Evolutionary conservation across 2,113 vertebrate species (phyloP), one percentile per base, ranked within the genome.

Genomic region (Brienomyrus longianalis): DNA sequence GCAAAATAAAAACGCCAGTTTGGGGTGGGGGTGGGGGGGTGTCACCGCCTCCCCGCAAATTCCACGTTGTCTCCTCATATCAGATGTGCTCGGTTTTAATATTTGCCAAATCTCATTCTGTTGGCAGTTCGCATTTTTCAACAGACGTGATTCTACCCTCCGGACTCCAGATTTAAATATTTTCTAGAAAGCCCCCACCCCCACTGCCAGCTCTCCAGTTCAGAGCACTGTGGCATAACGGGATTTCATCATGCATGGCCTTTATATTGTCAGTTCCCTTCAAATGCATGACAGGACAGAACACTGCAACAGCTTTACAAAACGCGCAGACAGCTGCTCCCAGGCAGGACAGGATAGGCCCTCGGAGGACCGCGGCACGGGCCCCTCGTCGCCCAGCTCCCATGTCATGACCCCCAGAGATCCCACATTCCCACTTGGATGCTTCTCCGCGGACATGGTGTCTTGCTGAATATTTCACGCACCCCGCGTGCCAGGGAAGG

Each of bases 381-480:
- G 1, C 62, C 2, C 62, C 62, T 31, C 9, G 1, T 11, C 11
- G 1, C 10, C 62, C n/a, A 27, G n/a, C n/a, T 70, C 62, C 62
- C 62, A 13, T 10, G 10, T 70, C 62, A 70, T 10, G 0, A 13
- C n/a, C n/a, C 62, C n/a, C 62, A 31, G 1, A 10, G 62, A 27
- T 31, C 62, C 62, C 6, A 35, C 56, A 35, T 54, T 27, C 10
- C 39, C 5, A 0, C 23, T 47, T 70, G 59, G 59, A 47, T 5
- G n/a, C 5, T 23, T 88, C 66, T 4, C 62, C 89, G 91, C 90
- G 90, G 92, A 94, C 86, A 88, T 39, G 90, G 62, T 54, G 90
- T 91, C 89, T 54, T 85, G 17, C 88, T 91, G 27, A 91, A 90
- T 89, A 92, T 93, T 94, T 94, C 8, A 91, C 90, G 90, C 92